Percentiles rank a stretch among this genome's conserved stretches.
phyloP scores from a whole-genome alignment of 2,888 invertebrate genomes.

The Rhabditophanes sp. region DNA sequence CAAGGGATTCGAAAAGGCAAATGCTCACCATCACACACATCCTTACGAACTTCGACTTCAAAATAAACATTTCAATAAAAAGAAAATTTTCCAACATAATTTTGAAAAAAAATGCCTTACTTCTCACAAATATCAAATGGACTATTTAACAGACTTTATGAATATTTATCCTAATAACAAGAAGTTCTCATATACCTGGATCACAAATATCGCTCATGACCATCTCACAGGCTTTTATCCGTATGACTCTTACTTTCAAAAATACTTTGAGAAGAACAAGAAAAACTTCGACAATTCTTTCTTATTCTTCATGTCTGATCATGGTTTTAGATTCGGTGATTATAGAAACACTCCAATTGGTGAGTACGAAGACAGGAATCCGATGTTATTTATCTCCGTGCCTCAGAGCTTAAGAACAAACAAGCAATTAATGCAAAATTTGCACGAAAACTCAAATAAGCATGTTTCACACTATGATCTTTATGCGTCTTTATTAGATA shows the following conservation, averaged over 20 bases:
- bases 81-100: no score
- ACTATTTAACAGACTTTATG: conserved; percentile 19
- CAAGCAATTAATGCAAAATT: conserved; percentile 8
- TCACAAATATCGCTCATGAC: conserved; percentile 18
- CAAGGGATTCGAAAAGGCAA: conserved; percentile 17
- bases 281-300: conserved; percentile 2
- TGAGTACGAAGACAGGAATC: conserved; percentile 19
- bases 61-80: not conserved
- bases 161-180: conserved; percentile 16
- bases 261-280: conserved; percentile 15
- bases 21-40: conserved; percentile 22
- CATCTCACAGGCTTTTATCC: conserved; percentile 16
- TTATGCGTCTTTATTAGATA: conserved; percentile 19
- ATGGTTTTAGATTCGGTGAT: conserved; percentile 18
- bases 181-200: conserved; percentile 24
- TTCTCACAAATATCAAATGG: conserved; percentile 14
- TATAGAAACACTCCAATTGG: conserved; percentile 15
- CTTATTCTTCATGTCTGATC: conserved; percentile 21
- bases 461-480: conserved; percentile 21
- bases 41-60: conserved; percentile 1
- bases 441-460: conserved; percentile 13
- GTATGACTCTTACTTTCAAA: conserved; percentile 18
- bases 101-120: conserved; percentile 16
- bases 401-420: conserved; percentile 14
- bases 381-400: conserved; percentile 16